These are phyloP conservation scores for Rhea pennata DNA, from an alignment of 2,113 vertebrate genomes.

Conservation along the genomic window DNA sequence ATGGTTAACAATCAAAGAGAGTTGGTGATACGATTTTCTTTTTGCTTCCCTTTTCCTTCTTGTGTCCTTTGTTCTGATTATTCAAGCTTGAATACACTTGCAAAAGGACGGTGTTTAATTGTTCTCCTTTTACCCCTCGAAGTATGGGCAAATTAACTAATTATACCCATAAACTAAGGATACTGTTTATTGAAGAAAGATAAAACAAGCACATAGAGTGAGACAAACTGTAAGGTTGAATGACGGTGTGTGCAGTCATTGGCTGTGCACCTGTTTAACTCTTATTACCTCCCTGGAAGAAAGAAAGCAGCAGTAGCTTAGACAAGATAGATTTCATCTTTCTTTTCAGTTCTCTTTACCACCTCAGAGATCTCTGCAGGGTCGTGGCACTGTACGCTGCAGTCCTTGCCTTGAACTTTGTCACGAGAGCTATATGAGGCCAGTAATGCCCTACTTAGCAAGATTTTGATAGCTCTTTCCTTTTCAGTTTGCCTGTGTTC, in stretches of 20 bases:
- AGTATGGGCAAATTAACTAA: background rate
- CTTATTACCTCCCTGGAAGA: background rate
- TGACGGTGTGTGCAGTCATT: background rate
- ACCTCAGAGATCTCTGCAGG: background rate
- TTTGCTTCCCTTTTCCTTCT: background rate
- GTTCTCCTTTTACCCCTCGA: background rate
- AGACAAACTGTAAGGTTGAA: background rate
- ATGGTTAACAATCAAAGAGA: background rate
- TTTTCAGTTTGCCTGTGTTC: conserved; percentile 1
- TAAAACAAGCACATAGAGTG: background rate
- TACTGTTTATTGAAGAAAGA: background rate
- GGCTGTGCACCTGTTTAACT: background rate
- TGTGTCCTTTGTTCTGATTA: background rate
- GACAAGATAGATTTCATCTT: background rate
- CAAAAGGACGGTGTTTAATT: background rate
- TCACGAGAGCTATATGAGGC: background rate
- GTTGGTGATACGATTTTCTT: background rate
- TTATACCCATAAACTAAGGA: background rate
- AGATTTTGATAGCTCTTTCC: background rate
- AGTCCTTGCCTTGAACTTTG: conserved; percentile 14
- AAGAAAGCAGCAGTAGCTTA: background rate
- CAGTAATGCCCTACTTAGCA: background rate
- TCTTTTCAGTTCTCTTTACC: background rate
- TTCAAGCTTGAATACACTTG: background rate
- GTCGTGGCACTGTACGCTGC: background rate